These are phyloP conservation scores for Paedocypris sp. DNA, from an alignment of 2,113 vertebrate species.

Conservation along the genomic window DNA sequence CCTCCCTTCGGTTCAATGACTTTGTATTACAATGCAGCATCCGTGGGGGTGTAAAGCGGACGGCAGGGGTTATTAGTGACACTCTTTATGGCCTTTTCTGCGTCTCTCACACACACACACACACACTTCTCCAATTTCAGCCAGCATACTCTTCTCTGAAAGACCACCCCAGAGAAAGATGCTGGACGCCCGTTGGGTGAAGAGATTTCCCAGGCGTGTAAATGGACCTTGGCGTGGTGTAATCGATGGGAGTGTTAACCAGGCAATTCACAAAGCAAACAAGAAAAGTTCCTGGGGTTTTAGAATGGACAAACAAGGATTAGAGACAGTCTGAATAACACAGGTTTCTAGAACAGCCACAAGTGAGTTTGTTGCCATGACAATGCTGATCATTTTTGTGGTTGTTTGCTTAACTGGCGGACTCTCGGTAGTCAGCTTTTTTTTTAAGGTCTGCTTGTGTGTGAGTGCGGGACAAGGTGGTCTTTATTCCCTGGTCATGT, in stretches of 20 bases:
- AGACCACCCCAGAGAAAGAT: not conserved
- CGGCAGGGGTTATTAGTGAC: constrained; percentile 48
- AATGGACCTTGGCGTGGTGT: not conserved
- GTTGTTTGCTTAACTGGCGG: constrained; percentile 14
- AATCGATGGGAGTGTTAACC: not conserved
- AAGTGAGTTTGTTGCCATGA: constrained; percentile 51
- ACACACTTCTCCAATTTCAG: not conserved
- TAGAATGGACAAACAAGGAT: not conserved
- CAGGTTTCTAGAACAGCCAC: constrained; percentile 55
- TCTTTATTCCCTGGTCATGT: constrained; percentile 36
- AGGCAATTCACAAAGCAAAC: not conserved
- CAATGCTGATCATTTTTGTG: constrained; percentile 8
- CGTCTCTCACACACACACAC: constrained; percentile 15
- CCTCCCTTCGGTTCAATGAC: constrained; percentile 37
- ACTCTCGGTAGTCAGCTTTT: not conserved
- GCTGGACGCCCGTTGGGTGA: not conserved
- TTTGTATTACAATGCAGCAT: constrained; percentile 53
- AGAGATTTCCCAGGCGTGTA: not conserved
- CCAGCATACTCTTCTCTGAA: not conserved
- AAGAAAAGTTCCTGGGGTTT: not conserved
- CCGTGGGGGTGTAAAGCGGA: constrained; percentile 36
- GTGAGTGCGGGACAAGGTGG: constrained; percentile 27
- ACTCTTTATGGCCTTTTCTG: constrained; percentile 36
- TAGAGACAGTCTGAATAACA: not conserved
- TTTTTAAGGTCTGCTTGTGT: constrained; percentile 3